Evolutionary conservation across 2,888 invertebrate species (phyloP).

Genomic region (Lucinisca nassula): DNA sequence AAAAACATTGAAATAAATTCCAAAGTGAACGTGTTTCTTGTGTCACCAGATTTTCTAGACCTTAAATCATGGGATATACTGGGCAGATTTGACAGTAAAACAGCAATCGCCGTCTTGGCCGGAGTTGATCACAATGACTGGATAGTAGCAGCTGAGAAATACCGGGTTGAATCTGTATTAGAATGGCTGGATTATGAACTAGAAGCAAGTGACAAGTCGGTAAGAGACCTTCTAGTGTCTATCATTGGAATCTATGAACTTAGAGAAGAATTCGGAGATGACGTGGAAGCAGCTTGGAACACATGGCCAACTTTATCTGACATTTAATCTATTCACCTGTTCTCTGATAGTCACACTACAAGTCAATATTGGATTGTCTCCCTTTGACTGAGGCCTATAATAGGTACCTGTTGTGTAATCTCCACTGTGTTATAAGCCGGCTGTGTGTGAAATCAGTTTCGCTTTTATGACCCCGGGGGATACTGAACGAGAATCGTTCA

Average conservation of each 20-base stretch:
- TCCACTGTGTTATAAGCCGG: too few relatives aligned
- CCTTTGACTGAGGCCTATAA: too few relatives aligned
- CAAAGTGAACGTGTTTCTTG: constrained; percentile 54
- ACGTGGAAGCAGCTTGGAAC: not conserved
- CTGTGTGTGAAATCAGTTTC: too few relatives aligned
- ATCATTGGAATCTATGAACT: constrained; percentile 53
- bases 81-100: constrained; percentile 22
- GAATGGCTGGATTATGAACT: constrained; percentile 40
- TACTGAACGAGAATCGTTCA: too few relatives aligned
- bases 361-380: too few relatives aligned
- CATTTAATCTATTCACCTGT: too few relatives aligned
- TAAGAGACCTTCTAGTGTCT: constrained; percentile 45
- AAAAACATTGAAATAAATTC: not conserved
- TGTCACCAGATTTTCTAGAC: constrained; percentile 63
- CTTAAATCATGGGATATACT: constrained; percentile 33
- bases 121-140: constrained; percentile 48
- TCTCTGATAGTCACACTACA: too few relatives aligned
- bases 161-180: constrained; percentile 26
- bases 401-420: too few relatives aligned
- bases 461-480: too few relatives aligned
- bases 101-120: constrained; percentile 44
- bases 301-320: too few relatives aligned
- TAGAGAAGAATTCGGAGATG: not conserved
- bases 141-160: not conserved
- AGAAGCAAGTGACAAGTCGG: constrained; percentile 40